Evolutionary conservation across 2,797 vertebrate genomes (phyloP), one percentile per base, ranked within the genome.

Genomic region (Zenarchopterus dispar): DNA sequence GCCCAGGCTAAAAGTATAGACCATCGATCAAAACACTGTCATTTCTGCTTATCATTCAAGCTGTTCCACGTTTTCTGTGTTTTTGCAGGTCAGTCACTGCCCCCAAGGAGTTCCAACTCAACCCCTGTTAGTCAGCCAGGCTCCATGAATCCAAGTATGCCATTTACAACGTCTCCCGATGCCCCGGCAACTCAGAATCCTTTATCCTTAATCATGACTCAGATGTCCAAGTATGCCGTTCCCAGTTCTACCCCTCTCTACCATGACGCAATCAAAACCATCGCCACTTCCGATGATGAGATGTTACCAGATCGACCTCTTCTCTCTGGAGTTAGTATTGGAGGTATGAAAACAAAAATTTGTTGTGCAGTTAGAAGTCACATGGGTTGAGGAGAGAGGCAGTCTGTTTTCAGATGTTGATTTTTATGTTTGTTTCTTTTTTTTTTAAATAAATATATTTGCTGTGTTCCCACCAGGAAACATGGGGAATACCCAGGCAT

Each of bases 171-270:
- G 43, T 97, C 96, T 70, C 94, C 95, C 22, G 96, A 96, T 73
- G 93, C 91, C 50, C 86, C 94, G 19, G 93, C 95, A 13, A 93
- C 96, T 70, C 97, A 97, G 94, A 99, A 99, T 82, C 98, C 97
- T 36, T 88, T 99, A 67, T 97, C 98, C 1, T 91, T 99, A 64
- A 99, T 99, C 90, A 99, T 99, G 96, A 96, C 96, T 52, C 97
- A 98, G 93, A 99, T 99, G 97, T 99, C 98, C 75, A 99, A 99
- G 87, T 99, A 99, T 0, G 97, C 98, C 78, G 96, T 99, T 95
- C 97, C 98, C 67, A 99, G 97, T 87, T 95, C 96, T 71, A 98
- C 97, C 10, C 98, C 98, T 0, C 96, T 99, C 48, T 99, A 99
- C 91, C 98, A 99, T 80, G 98, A 99, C 6, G 97, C 98, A 82